phyloP scores from a whole-genome alignment of 1,140 invertebrate genomes.

The Pachypeltis micranthus region DNA sequence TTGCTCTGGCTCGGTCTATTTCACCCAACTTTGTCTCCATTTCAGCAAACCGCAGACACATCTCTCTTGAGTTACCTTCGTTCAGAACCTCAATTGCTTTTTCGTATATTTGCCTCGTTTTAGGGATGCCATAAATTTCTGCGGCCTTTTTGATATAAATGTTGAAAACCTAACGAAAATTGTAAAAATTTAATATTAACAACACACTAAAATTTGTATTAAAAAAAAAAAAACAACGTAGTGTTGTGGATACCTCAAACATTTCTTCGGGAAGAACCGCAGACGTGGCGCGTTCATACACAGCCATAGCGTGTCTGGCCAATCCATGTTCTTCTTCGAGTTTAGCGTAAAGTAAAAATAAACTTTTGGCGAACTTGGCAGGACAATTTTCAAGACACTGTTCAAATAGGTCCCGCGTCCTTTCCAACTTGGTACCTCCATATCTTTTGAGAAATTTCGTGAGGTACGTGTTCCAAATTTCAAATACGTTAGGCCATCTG shows the following conservation, averaged over 20 bases:
- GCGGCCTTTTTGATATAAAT: conserved; percentile 98
- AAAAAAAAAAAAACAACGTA: conserved; percentile 13
- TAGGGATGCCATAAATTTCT: conserved; percentile 92
- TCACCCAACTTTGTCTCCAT: conserved; percentile 97
- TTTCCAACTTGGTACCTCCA: conserved; percentile 88
- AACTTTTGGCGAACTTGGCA: conserved; percentile 83
- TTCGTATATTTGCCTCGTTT: conserved; percentile 94
- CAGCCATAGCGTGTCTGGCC: conserved; percentile 92
- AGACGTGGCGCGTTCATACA: conserved; percentile 89
- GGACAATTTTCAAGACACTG: conserved; percentile 96
- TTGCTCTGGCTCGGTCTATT: conserved; percentile 90
- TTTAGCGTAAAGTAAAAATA: conserved; percentile 95
- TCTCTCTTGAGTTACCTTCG: conserved; percentile 85
- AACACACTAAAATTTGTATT: conserved; percentile 11
- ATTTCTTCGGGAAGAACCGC: conserved; percentile 85
- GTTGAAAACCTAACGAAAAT: conserved; percentile 70
- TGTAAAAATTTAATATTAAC: conserved; percentile 11
- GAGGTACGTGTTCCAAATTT: conserved; percentile 98
- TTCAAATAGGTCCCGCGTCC: conserved; percentile 95
- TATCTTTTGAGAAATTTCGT: conserved; percentile 94
- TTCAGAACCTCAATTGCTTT: conserved; percentile 90
- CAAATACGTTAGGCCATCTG: conserved; percentile 98
- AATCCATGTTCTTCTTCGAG: conserved; percentile 96
- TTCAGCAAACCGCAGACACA: conserved; percentile 93
- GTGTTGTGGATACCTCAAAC: conserved; percentile 53